Evolutionary conservation across 2,797 vertebrate genomes (phyloP).

Genomic region (Todus mexicanus): DNA sequence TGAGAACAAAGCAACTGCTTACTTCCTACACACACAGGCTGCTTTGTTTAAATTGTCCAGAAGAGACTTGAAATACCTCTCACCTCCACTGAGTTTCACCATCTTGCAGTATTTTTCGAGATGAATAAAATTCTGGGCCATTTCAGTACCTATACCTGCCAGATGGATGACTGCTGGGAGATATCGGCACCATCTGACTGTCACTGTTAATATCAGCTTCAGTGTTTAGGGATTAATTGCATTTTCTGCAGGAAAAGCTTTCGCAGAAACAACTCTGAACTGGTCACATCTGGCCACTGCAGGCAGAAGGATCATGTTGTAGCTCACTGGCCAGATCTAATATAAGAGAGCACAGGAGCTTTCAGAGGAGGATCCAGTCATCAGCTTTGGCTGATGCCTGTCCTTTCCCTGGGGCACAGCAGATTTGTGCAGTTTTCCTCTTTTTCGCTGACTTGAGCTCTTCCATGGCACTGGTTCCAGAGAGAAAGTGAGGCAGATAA

Average conservation of each 20-base stretch:
- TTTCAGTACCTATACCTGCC: background rate
- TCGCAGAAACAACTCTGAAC: background rate
- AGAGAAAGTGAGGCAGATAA: background rate
- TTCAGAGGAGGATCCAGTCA: background rate
- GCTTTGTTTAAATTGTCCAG: background rate
- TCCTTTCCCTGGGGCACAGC: background rate
- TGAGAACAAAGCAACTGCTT: background rate
- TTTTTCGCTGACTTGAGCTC: background rate
- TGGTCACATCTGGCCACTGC: background rate
- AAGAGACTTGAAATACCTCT: background rate
- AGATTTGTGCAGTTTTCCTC: background rate
- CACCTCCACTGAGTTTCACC: background rate
- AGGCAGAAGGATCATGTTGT: background rate
- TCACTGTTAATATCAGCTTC: background rate
- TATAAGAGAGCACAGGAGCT: background rate
- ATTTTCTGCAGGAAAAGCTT: background rate
- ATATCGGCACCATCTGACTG: background rate
- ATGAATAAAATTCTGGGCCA: background rate
- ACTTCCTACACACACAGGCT: background rate
- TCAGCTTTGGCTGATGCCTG: background rate
- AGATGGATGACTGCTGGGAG: background rate
- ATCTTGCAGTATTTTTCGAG: background rate
- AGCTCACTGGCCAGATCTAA: background rate
- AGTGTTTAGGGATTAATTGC: background rate
- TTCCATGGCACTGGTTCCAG: background rate